Evolutionary conservation across 2,113 vertebrate species (phyloP), one percentile per base, ranked within the genome.

Genomic region (Tachysurus vachellii): DNA sequence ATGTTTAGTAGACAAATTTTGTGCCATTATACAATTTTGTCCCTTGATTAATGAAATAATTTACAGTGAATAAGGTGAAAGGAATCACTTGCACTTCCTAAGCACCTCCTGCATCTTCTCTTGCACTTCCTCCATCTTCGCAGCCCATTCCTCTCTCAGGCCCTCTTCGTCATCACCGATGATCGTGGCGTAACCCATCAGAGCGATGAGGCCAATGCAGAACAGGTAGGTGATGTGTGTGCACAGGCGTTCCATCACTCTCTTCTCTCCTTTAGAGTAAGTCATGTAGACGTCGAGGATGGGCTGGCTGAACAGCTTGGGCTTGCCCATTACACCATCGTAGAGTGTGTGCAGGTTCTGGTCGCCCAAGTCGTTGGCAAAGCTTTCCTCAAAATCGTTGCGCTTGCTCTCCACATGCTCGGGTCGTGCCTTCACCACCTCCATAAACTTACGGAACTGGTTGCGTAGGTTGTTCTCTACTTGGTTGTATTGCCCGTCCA

Each of bases 281-380:
- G 91, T 92, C 91, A 95, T 89, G 91, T 95, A 95, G 5, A 96
- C 94, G 10, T 96, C 94, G 82, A 96, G 93, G 84, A 96, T 93
- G 77, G 95, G 95, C 44, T 50, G 88, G 86, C 95, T 95, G 93
- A 96, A 96, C 82, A 96, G 92, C 89, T 96, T 96, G 3, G 85
- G 88, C 16, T 90, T 94, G 5, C 95, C 95, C 88, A 94, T 93
- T 91, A 96, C 95, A 2, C 95, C 94, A 0, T 96, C 95, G 2
- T 94, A 96, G n/a, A 96, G 94, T 8, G 95, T 95, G 94, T 96
- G 92, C 87, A 96, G 93, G 90, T 96, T 96, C 92, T 95, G 94
- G 92, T 96, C 94, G 0, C 94, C 94, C 87, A 93, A 2, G 89
- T 95, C 93, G 1, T 94, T 90, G 87, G 88, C 16, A 28, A 93